Conservation (phyloP, 2,797 vertebrate species). For the Phyllotis vaccarum region DNA sequence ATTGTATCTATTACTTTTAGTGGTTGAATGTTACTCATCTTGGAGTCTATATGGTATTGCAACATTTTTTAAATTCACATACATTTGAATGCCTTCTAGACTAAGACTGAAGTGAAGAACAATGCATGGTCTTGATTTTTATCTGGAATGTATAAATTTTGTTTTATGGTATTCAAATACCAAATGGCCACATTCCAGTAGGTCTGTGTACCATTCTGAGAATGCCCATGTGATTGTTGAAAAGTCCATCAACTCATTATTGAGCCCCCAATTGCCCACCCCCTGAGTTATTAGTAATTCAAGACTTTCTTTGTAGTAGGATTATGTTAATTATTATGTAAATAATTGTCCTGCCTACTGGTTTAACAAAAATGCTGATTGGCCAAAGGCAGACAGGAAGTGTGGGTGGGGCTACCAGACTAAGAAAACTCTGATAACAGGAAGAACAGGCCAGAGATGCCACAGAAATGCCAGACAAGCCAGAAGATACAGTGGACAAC, state of each 20-base stretch:
- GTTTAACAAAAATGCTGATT: no score
- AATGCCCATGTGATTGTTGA: background rate
- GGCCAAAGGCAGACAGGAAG: no score
- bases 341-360: no score
- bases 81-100: background rate
- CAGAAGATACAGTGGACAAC: no score
- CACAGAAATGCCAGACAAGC: no score
- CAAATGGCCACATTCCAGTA: background rate
- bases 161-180: background rate
- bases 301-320: background rate
- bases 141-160: background rate
- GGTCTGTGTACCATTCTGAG: background rate
- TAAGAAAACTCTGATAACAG: no score
- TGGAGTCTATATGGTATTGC: background rate
- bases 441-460: no score
- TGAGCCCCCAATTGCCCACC: background rate
- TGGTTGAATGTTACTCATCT: background rate
- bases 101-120: background rate
- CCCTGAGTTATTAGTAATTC: background rate
- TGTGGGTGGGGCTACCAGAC: no score
- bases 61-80: background rate
- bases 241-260: background rate
- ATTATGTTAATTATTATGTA: no score
- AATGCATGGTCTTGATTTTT: slow-evolving; percentile 5
- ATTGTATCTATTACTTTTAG: background rate